Percentiles rank a stretch among this genome's conserved stretches.
Conservation (phyloP, 2,888 invertebrate genomes). For the Nymphalis polychloros region DNA sequence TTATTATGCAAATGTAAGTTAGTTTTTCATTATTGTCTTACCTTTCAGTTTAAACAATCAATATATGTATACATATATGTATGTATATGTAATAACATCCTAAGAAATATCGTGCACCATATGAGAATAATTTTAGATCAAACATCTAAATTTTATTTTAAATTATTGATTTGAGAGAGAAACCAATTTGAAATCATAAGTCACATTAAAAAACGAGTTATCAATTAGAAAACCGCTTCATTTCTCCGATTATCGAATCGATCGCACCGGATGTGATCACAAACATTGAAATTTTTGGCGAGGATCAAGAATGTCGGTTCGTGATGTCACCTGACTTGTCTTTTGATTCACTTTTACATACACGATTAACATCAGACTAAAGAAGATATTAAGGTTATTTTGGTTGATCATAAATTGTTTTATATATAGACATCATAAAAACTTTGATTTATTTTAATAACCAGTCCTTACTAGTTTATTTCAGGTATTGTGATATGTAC, state of each 20-base stretch:
- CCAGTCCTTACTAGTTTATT: not conserved
- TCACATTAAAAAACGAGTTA: too few species aligned
- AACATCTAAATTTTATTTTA: too few species aligned
- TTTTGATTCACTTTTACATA: conserved; percentile 14
- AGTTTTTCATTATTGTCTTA: too few species aligned
- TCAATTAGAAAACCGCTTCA: not conserved
- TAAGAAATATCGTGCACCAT: too few species aligned
- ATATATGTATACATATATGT: too few species aligned
- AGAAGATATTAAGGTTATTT: conserved; percentile 1
- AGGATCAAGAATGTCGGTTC: conserved; percentile 4
- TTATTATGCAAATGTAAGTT: too few species aligned
- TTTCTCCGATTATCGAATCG: conserved; percentile 1
- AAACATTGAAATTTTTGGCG: conserved; percentile 1
- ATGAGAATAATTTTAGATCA: too few species aligned
- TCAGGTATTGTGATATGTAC: not conserved
- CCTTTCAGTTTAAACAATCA: too few species aligned
- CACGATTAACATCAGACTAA: not conserved
- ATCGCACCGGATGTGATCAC: not conserved
- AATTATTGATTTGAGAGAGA: too few species aligned
- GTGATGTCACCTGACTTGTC: conserved; percentile 18
- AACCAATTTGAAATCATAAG: too few species aligned
- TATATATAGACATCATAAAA: too few species aligned
- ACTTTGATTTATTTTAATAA: not conserved
- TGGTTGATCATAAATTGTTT: not conserved
- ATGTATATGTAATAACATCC: too few species aligned